A percentile compares a stretch with the other conserved stretches of the same genome.
Evolutionary conservation across 1,140 invertebrate genomes (phyloP).

Genomic region (Drosophila sp.): DNA sequence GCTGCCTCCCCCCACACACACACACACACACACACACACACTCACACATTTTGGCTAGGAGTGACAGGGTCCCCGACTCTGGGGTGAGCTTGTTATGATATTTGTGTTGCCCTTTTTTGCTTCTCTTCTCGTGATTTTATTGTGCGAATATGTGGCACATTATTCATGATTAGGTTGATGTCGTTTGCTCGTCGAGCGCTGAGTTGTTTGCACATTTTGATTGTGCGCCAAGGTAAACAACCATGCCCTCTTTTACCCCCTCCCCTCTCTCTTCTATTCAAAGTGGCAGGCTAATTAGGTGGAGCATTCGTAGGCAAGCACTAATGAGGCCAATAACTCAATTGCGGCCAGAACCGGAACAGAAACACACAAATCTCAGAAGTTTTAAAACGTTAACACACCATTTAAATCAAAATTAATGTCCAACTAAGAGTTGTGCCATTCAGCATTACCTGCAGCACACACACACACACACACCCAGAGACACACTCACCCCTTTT

Average conservation of each 20-base stretch:
- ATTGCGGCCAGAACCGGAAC: conserved; percentile 51
- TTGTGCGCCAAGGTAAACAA: conserved; percentile 41
- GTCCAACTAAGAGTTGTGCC: conserved; percentile 24
- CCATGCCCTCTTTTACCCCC: background rate
- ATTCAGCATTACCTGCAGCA: conserved; percentile 32
- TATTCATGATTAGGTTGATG: conserved; percentile 72
- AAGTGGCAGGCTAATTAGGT: conserved; percentile 14
- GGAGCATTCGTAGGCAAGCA: conserved; percentile 27
- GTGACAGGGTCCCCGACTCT: conserved; percentile 27
- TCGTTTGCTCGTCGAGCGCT: conserved; percentile 59
- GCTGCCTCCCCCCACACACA: conserved; percentile 7
- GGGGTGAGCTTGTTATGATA: conserved; percentile 64
- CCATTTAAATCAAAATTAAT: conserved; percentile 78
- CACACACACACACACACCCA: background rate
- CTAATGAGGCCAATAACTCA: conserved; percentile 73
- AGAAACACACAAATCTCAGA: conserved; percentile 52
- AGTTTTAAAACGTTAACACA: conserved; percentile 71
- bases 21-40: background rate
- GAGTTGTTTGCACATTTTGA: conserved; percentile 56
- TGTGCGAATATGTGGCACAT: conserved; percentile 76
- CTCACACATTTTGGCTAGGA: conserved; percentile 42
- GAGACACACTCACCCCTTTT: background rate
- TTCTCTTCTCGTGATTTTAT: conserved; percentile 64
- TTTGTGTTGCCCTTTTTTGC: conserved; percentile 65
- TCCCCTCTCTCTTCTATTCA: background rate